These are phyloP conservation scores for Cheilosia vulpina DNA, from an alignment of 2,888 invertebrate genomes.

Conservation along the genomic window DNA sequence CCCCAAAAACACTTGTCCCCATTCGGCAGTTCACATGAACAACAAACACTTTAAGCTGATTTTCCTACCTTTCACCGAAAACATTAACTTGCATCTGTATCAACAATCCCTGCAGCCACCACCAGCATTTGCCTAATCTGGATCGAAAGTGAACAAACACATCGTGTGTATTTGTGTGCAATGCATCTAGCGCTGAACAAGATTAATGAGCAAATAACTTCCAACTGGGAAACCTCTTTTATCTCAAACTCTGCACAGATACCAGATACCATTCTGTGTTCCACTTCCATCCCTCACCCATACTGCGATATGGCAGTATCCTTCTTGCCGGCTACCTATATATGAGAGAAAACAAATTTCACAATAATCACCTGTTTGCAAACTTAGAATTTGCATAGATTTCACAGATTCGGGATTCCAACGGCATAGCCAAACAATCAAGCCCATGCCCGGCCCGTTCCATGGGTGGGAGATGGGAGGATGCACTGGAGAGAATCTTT, in stretches of 20 bases:
- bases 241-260: constrained; percentile 32
- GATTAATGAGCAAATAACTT: constrained; percentile 75
- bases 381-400: constrained; percentile 75
- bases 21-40: constrained; percentile 11
- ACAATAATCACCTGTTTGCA: constrained; percentile 75
- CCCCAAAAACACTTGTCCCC: constrained; percentile 23
- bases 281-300: not conserved
- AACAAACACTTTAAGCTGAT: constrained; percentile 58
- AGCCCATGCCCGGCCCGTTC: not conserved
- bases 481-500: not conserved
- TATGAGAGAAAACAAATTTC: constrained; percentile 70
- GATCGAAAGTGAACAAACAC: constrained; percentile 51
- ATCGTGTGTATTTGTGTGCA: not conserved
- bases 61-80: constrained; percentile 37
- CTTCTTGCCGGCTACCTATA: constrained; percentile 41
- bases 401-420: constrained; percentile 71
- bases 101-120: constrained; percentile 50
- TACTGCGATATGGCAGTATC: not conserved
- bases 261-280: constrained; percentile 13
- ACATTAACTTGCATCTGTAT: constrained; percentile 68
- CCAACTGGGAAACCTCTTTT: constrained; percentile 59
- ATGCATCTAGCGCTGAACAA: constrained; percentile 60
- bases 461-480: constrained; percentile 5
- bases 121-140: constrained; percentile 67
- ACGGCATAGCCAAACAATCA: constrained; percentile 67